Evolutionary conservation across 2,797 vertebrate species (phyloP).

Genomic region (Vireo griseus): DNA sequence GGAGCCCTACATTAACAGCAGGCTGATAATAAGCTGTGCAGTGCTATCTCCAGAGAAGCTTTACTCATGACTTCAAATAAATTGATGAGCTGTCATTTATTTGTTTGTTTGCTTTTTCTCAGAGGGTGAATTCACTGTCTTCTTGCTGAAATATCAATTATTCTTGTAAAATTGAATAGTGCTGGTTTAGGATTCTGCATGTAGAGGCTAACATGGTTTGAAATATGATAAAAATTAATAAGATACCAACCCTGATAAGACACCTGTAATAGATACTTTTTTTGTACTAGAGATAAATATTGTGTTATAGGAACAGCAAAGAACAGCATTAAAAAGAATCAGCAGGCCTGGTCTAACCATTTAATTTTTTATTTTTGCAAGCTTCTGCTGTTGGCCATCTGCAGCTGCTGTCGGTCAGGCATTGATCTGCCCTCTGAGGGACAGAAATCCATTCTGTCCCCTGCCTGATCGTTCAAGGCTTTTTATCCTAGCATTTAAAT

Average conservation of each 20-base stretch:
- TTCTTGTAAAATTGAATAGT: background rate
- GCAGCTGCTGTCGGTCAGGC: background rate
- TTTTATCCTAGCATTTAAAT: conserved; percentile 38
- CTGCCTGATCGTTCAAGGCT: background rate
- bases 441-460: conserved; percentile 1
- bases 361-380: background rate
- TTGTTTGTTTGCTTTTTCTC: conserved; percentile 36
- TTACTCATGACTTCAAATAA: background rate
- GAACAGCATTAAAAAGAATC: background rate
- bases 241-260: background rate
- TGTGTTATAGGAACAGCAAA: background rate
- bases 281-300: background rate
- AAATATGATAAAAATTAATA: background rate
- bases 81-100: conserved; percentile 9
- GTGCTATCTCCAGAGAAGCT: background rate
- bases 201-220: background rate
- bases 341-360: background rate
- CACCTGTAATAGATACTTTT: background rate
- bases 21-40: conserved; percentile 3
- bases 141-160: background rate
- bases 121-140: background rate
- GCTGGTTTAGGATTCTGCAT: background rate
- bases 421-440: conserved; percentile 18
- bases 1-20: background rate
- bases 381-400: conserved; percentile 21